Percentiles rank a stretch among this genome's conserved stretches.
phyloP scores from a whole-genome alignment of 2,888 invertebrate species.

The Drosophila ezoana region DNA sequence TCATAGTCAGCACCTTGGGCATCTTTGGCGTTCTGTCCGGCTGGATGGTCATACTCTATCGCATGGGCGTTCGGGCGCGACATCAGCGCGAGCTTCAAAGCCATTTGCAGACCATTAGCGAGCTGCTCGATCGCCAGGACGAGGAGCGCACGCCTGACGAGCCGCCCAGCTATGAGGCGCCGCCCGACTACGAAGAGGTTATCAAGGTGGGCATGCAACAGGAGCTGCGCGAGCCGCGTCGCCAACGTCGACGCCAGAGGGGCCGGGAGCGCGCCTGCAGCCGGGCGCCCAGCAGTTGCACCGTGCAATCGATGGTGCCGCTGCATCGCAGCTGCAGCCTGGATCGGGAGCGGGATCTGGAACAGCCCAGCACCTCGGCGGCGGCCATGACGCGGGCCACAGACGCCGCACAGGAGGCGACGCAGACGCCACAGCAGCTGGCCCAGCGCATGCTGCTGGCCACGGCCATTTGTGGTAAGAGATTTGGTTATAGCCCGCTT shows the following conservation, averaged over 20 bases:
- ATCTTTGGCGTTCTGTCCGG: conserved; percentile 88
- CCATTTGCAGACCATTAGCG: conserved; percentile 89
- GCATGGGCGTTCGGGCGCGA: conserved; percentile 87
- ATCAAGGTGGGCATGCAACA: conserved; percentile 86
- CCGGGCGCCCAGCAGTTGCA: conserved; percentile 70
- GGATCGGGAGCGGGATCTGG: conserved; percentile 64
- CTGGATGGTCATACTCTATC: conserved; percentile 87
- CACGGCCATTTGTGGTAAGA: conserved; percentile 83
- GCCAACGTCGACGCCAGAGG: conserved; percentile 71
- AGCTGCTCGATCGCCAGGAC: conserved; percentile 86
- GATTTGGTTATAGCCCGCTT: background rate
- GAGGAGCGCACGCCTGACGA: conserved; percentile 85
- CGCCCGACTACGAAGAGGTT: conserved; percentile 90
- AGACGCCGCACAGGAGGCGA: conserved; percentile 53
- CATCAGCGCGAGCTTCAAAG: conserved; percentile 88
- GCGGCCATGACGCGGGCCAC: conserved; percentile 75
- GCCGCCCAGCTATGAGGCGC: conserved; percentile 89
- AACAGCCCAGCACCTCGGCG: conserved; percentile 81
- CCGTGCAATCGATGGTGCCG: conserved; percentile 71
- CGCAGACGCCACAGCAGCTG: conserved; percentile 61
- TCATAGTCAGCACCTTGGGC: conserved; percentile 88
- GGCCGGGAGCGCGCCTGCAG: conserved; percentile 65
- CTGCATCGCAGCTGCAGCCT: conserved; percentile 66
- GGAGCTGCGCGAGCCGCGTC: conserved; percentile 82
- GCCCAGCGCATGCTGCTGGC: conserved; percentile 77